Evolutionary conservation across 2,888 invertebrate genomes (phyloP), one percentile per base, ranked within the genome.

Genomic region (Ormyrus thymus): DNA sequence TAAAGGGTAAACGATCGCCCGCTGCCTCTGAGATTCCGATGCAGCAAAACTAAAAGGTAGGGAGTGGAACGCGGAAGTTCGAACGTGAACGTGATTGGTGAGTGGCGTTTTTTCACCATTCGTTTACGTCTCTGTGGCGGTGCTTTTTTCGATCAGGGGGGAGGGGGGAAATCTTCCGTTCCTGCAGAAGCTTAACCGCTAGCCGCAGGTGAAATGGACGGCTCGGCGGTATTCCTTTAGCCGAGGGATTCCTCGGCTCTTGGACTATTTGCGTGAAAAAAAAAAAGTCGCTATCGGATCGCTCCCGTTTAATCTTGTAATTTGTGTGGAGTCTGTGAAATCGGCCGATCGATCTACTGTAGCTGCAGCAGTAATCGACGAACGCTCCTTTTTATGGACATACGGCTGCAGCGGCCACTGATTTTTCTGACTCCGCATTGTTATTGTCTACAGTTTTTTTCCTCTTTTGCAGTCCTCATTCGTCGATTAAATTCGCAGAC

Each of bases 241-340:
- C 51, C 15, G 1, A 8, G 77, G 81, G 79, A 72, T 46, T 77
- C 82, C 78, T 76, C 82, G 80, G 78, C 78, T 74, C 68, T 72
- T 79, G 83, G 82, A 29, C 82, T 84, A 84, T 83, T 84, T 82
- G 80, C 78, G 81, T 80, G 77, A 78, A 46, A 68, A 80, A 80
- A 46, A 76, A 79, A 77, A 78, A 81, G 75, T 80, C 66, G 75
- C 77, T 73, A 79, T 77, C 76, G 69, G 51, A 70, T 65, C 66
- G 7, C 55, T 46, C 46, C 77, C 83, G 81, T 84, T 84, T 84
- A 83, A 85, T 84, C 85, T 84, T 71, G 83, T 83, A 83, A 84
- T 85, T 84, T 83, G 84, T 84, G 83, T 74, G 82, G 82, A 82
- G 82, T 83, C 81, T 81, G 80, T 82, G 15, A 11, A 46, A 55